Evolutionary conservation across 2,797 vertebrate species (phyloP).

Genomic region (Platyrinchus mystaceus): DNA sequence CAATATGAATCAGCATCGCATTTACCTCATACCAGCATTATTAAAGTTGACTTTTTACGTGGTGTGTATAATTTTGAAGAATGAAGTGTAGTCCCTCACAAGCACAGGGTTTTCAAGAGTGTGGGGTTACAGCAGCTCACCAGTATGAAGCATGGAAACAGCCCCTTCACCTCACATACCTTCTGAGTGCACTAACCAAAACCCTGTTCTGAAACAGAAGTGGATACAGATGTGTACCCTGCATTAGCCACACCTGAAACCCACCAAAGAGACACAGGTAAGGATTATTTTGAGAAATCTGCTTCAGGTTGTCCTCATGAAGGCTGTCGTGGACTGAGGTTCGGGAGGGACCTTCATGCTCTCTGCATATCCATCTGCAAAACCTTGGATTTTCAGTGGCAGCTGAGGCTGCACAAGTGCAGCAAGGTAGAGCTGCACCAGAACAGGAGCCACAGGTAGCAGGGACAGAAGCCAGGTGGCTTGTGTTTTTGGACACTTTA

Average conservation of each 20-base stretch:
- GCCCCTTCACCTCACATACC: not conserved
- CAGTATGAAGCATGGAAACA: not conserved
- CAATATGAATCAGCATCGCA: not conserved
- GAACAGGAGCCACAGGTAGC: not conserved
- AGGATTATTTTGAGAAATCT: not conserved
- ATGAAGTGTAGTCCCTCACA: not conserved
- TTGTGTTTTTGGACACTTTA: not conserved
- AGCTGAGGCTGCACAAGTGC: not conserved
- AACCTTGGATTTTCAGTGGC: not conserved
- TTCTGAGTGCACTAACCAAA: not conserved
- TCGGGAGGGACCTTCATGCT: not conserved
- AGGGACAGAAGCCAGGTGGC: not conserved
- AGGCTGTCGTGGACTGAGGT: not conserved
- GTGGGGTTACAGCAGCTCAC: not conserved
- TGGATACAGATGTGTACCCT: accelerated
- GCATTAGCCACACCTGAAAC: accelerated
- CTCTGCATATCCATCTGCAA: not conserved
- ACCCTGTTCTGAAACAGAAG: not conserved
- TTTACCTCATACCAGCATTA: not conserved
- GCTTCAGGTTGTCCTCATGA: not conserved
- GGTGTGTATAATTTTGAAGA: not conserved
- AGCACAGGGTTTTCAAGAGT: not conserved
- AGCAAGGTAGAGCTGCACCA: not conserved
- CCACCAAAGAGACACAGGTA: not conserved
- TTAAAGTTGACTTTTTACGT: not conserved